These are phyloP conservation scores for Ophion costatus DNA, from an alignment of 2,888 invertebrate species.

Conservation along the genomic window DNA sequence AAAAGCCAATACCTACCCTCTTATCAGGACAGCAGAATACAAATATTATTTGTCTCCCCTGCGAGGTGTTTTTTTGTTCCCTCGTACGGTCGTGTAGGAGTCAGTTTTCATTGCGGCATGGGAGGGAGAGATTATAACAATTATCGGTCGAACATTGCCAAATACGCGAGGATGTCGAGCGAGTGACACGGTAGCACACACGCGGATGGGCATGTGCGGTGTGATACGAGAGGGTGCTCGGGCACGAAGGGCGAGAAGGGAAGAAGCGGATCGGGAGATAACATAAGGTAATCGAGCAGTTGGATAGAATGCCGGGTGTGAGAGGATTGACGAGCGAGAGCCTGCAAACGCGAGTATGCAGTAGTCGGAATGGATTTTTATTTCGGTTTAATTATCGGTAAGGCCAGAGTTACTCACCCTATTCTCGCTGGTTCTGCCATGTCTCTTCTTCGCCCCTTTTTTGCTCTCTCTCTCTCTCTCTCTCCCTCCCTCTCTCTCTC, in stretches of 20 bases:
- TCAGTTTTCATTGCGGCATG: slow-evolving; percentile 58
- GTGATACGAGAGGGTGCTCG: slow-evolving; percentile 61
- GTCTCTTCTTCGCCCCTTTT: slow-evolving; percentile 54
- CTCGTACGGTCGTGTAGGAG: slow-evolving; percentile 43
- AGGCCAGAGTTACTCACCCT: slow-evolving; percentile 62
- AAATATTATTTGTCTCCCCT: slow-evolving; percentile 40
- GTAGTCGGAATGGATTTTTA: slow-evolving; percentile 76
- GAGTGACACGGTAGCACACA: slow-evolving; percentile 42
- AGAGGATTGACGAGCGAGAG: slow-evolving; percentile 73
- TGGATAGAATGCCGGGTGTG: slow-evolving; percentile 61
- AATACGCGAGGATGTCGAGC: slow-evolving; percentile 48
- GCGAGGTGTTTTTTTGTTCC: slow-evolving; percentile 2
- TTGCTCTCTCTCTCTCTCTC: slow-evolving; percentile 55
- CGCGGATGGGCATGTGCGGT: slow-evolving; percentile 57
- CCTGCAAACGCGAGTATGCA: slow-evolving; percentile 43
- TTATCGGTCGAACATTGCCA: slow-evolving; percentile 55
- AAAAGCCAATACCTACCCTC: background rate
- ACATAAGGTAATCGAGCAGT: slow-evolving; percentile 65
- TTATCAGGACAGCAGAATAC: background rate
- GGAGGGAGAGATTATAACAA: slow-evolving; percentile 54
- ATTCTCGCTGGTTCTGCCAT: slow-evolving; percentile 51
- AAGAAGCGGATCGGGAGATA: slow-evolving; percentile 58
- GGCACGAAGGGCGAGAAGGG: slow-evolving; percentile 46
- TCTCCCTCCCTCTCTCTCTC: slow-evolving; percentile 58
- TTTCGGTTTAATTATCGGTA: slow-evolving; percentile 80